Conservation (phyloP, 2,888 invertebrate genomes). For the Chrysolina haemoptera region DNA sequence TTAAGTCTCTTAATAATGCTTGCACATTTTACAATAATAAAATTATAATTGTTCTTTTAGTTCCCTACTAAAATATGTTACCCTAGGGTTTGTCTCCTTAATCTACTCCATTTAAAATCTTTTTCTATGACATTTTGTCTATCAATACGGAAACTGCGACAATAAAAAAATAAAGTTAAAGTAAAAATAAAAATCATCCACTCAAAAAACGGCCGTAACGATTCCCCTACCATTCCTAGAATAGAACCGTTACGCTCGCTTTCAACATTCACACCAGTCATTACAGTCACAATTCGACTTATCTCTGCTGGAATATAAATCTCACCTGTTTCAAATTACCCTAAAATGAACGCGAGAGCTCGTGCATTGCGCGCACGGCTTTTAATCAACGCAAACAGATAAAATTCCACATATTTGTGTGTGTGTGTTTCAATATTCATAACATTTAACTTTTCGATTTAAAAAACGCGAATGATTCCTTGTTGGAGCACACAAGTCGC, state of each 20-base stretch:
- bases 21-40: no score
- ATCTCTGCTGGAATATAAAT: conserved; percentile 54
- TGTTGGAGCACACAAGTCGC: conserved; percentile 65
- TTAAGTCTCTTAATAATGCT: no score
- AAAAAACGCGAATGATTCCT: conserved; percentile 59
- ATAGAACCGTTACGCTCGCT: conserved; percentile 30
- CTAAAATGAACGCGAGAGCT: conserved; percentile 68
- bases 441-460: conserved; percentile 52
- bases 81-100: background rate
- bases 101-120: background rate
- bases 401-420: conserved; percentile 39
- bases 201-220: conserved; percentile 7
- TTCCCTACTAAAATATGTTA: no score
- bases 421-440: conserved; percentile 25
- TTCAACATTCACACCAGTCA: conserved; percentile 20
- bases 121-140: background rate
- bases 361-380: conserved; percentile 71
- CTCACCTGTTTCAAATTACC: conserved; percentile 68
- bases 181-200: background rate
- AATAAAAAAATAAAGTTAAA: background rate
- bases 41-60: no score
- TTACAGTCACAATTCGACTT: conserved; percentile 32
- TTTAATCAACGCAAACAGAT: conserved; percentile 51
- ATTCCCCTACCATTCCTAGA: background rate
- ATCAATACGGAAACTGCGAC: background rate